These are phyloP conservation scores for Meganola albula DNA, from an alignment of 2,888 invertebrate genomes.

Conservation along the genomic window DNA sequence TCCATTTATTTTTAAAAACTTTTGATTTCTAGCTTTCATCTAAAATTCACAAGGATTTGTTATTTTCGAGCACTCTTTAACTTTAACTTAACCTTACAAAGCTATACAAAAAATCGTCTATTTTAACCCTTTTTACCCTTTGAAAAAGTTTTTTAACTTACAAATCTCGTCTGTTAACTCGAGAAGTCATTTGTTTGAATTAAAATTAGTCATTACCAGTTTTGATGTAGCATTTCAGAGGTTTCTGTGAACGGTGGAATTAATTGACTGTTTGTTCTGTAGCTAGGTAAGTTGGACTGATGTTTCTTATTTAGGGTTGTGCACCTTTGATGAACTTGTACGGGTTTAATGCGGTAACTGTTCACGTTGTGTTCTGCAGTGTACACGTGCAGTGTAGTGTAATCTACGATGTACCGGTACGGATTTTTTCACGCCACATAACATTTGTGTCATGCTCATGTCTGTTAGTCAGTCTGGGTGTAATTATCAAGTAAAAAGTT, in stretches of 20 bases:
- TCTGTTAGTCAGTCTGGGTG: too few species aligned
- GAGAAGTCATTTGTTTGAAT: conserved; percentile 25
- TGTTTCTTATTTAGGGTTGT: conserved; percentile 34
- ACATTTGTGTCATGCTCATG: too few species aligned
- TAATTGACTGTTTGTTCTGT: conserved; percentile 54
- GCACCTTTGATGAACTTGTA: conserved; percentile 12
- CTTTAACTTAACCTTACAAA: conserved; percentile 17
- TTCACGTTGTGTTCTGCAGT: too few species aligned
- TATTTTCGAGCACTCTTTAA: conserved; percentile 19
- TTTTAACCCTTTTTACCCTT: conserved; percentile 26
- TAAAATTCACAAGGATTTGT: conserved; percentile 14
- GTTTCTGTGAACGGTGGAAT: conserved; percentile 27
- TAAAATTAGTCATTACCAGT: conserved; percentile 29
- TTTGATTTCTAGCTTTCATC: too few species aligned
- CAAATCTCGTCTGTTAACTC: conserved; percentile 21
- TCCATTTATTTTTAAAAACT: too few species aligned
- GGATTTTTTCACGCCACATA: too few species aligned
- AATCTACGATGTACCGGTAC: too few species aligned
- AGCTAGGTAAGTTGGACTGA: conserved; percentile 21
- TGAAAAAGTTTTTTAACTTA: conserved; percentile 22
- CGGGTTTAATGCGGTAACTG: conserved; percentile 14
- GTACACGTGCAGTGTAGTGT: conserved; percentile 9
- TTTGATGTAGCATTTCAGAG: conserved; percentile 29
- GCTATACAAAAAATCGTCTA: conserved; percentile 19
- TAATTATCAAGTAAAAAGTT: too few species aligned